Base-by-base conservation (phyloP, 2,797 vertebrate genomes). In the Columba guinea region DNA sequence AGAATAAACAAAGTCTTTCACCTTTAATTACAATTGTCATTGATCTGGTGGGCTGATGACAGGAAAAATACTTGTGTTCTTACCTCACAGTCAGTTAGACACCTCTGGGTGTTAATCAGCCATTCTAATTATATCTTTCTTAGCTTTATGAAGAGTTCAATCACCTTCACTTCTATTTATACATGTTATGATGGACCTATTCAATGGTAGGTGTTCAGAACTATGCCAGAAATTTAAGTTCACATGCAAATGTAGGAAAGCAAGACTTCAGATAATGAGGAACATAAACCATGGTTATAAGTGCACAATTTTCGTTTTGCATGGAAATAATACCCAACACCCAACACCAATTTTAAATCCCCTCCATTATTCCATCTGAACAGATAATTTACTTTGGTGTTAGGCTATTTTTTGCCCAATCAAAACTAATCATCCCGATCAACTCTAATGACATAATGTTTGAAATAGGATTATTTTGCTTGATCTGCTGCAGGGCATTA, bases 351-450 rank as follows among this genome's bases (percentile, higher is more conserved):
- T 83, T 87, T 89, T 65, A 81, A 90, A 78, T 34, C 21, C 9
- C 69, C 41, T 81, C 18, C 10, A 20, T 69, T 92, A 70, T 90
- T 94, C 20, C 30, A 69, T 92, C 49, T 90, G 77, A 91, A 85
- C 32, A 94, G 84, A 69, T 76, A 76, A 91, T 96, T 95, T 94
- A 82, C 49, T 93, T 68, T 49, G 67, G 56, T 96, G 82, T 84
- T 82, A 90, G 70, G 85, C 64, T 89, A 76, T 83, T 91, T 83
- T 89, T 96, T 96, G 34, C 34, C 53, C 69, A 87, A 90, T 97
- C 69, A 88, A 85, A 97, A 90, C 41, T 91, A 96, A 95, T 95
- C 49, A 91, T 59, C 86, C 52, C 4, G 37, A 84, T 95, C 90
- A 94, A 35, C 56, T 91, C n/a, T 74, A 82, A 41, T 89, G 64